phyloP scores from a whole-genome alignment of 2,797 vertebrate species.

The Pterois miles region DNA sequence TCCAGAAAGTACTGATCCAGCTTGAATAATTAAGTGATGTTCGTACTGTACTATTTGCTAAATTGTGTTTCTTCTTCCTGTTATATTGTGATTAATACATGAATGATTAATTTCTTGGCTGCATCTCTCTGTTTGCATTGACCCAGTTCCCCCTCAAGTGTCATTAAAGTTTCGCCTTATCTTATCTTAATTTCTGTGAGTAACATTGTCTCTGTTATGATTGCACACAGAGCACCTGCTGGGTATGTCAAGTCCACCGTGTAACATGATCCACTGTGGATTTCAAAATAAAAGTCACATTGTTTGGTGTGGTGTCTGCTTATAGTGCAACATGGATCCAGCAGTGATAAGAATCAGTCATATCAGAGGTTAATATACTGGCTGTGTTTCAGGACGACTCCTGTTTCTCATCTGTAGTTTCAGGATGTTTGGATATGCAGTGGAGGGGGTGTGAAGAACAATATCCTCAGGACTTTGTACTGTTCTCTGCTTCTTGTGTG shows the following conservation, averaged over 20 bases:
- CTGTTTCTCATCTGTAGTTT: slow-evolving; percentile 19
- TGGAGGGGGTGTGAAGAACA: slow-evolving; percentile 5
- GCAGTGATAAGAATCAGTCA: slow-evolving; percentile 2
- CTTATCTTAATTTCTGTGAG: slow-evolving; percentile 43
- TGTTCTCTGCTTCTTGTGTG: not conserved
- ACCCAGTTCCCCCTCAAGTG: slow-evolving; percentile 35
- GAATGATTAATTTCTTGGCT: not conserved
- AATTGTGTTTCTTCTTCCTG: not conserved
- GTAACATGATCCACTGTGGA: not conserved
- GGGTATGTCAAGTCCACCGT: not conserved
- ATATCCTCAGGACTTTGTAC: slow-evolving; percentile 21
- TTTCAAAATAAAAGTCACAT: slow-evolving; percentile 46
- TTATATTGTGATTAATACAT: not conserved
- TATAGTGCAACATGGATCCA: not conserved
- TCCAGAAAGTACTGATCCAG: not conserved
- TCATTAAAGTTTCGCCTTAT: slow-evolving; percentile 27
- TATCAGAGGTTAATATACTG: not conserved
- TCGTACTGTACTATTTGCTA: not conserved
- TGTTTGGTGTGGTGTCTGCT: not conserved
- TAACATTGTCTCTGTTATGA: slow-evolving; percentile 58
- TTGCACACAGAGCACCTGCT: slow-evolving; percentile 41
- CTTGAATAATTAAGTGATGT: not conserved
- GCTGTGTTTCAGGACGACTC: not conserved
- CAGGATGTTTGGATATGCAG: slow-evolving; percentile 49
- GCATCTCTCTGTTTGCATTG: slow-evolving; percentile 11